Evolutionary conservation across 2,797 vertebrate genomes (phyloP).

Genomic region (Crocidura indochinensis): DNA sequence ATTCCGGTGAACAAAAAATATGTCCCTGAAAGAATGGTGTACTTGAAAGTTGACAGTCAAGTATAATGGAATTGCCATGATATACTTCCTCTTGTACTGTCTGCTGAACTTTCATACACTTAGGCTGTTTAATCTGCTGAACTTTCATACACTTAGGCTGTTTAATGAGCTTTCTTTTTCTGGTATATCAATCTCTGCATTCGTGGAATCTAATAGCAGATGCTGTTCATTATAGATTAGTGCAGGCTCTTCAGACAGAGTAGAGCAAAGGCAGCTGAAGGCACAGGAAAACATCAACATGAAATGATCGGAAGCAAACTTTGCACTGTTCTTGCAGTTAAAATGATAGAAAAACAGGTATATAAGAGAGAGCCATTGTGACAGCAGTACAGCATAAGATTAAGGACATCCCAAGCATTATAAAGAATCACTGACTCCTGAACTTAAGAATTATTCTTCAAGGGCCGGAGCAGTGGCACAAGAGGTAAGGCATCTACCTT

Average conservation of each 20-base stretch:
- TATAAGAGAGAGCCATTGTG: background rate
- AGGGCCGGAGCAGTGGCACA: no score
- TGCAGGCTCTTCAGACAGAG: background rate
- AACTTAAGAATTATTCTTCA: background rate
- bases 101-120: constrained; percentile 29
- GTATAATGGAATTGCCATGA: constrained; percentile 14
- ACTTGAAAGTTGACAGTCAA: constrained; percentile 55
- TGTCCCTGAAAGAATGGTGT: background rate
- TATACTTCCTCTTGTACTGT: background rate
- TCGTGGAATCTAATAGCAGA: background rate
- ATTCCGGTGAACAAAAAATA: constrained; percentile 53
- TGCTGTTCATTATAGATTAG: background rate
- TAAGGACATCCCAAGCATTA: background rate
- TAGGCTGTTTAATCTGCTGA: constrained; percentile 59
- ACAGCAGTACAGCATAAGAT: background rate
- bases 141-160: background rate
- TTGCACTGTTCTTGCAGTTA: background rate
- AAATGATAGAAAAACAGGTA: background rate
- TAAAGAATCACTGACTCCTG: background rate
- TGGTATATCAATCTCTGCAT: background rate
- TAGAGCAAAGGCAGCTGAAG: constrained; percentile 40
- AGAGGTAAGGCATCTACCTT: no score
- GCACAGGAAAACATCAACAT: background rate
- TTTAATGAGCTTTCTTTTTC: constrained; percentile 65
- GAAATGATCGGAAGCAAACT: constrained; percentile 12